Evolutionary conservation across 2,113 vertebrate species (phyloP).

Genomic region (Zosterops japonicus): DNA sequence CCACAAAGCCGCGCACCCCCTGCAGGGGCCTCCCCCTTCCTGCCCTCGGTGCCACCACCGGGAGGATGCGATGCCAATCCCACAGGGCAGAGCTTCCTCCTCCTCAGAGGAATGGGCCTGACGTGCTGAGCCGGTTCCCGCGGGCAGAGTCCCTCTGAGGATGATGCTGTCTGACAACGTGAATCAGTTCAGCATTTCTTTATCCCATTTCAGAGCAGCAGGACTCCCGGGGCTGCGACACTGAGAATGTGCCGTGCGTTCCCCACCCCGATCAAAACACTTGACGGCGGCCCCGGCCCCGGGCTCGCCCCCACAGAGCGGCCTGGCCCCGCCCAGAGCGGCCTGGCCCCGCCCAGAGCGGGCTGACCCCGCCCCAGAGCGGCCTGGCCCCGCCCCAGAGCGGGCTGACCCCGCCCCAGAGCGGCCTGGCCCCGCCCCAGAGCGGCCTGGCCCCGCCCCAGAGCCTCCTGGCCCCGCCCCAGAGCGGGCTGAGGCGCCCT

Average conservation of each 20-base stretch:
- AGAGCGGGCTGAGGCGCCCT: background rate
- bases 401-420: too few relatives aligned
- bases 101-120: background rate
- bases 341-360: too few relatives aligned
- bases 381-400: too few relatives aligned
- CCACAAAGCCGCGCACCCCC: background rate
- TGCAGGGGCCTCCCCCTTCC: background rate
- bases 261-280: background rate
- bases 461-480: too few relatives aligned
- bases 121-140: background rate
- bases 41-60: background rate
- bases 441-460: too few relatives aligned
- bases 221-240: background rate
- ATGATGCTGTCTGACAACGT: background rate
- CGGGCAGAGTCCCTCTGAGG: background rate
- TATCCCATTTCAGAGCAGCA: background rate
- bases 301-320: fast-evolving
- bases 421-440: too few relatives aligned
- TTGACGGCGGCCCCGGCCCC: background rate
- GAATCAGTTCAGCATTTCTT: background rate
- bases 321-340: fast-evolving
- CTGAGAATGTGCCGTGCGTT: background rate
- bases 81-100: background rate
- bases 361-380: too few relatives aligned
- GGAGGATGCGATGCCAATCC: background rate